Evolutionary conservation across 2,797 vertebrate genomes (phyloP).

Genomic region (Danio aesculapii): DNA sequence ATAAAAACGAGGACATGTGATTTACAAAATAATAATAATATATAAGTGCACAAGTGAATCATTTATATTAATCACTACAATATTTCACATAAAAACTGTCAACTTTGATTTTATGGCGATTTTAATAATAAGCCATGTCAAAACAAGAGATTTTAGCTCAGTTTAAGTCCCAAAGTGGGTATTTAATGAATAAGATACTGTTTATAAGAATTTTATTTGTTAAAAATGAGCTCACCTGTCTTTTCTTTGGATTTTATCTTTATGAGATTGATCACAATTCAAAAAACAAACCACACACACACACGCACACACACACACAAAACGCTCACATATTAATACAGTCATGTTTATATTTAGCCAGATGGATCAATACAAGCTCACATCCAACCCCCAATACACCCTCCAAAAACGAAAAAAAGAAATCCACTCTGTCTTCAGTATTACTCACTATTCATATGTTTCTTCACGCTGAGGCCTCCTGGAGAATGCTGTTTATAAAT

Average conservation of each 20-base stretch:
- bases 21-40: no score
- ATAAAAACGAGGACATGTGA: no score
- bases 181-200: not conserved
- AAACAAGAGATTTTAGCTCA: no score
- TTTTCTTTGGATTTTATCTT: not conserved
- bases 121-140: no score
- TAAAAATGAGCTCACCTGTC: not conserved
- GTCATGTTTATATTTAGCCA: constrained; percentile 18
- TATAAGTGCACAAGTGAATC: no score
- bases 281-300: not conserved
- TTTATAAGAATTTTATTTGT: not conserved
- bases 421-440: constrained; percentile 16
- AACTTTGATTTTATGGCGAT: no score
- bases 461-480: not conserved
- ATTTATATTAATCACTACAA: no score
- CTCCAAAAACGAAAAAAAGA: not conserved
- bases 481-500: constrained; percentile 1
- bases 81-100: no score
- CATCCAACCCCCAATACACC: constrained; percentile 14
- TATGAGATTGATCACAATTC: not conserved
- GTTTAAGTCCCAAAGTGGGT: no score
- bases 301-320: not conserved
- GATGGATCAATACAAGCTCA: constrained; percentile 33
- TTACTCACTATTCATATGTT: constrained; percentile 13
- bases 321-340: not conserved